Conservation (phyloP, 2,797 vertebrate genomes). For the Sarcoramphus papa region DNA sequence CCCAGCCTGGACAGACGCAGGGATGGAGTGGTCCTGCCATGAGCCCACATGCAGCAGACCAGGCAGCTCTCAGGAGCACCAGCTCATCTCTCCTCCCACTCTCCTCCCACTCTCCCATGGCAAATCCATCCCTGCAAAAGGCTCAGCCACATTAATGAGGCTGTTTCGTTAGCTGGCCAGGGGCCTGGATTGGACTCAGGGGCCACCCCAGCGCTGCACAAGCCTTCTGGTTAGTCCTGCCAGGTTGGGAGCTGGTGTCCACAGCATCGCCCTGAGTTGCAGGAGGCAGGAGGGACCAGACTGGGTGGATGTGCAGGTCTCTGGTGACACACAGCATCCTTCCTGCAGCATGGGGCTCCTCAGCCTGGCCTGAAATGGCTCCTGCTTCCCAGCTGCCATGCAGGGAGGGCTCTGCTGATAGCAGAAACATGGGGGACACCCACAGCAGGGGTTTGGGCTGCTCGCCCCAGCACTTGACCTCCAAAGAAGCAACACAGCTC, state of each 20-base stretch:
- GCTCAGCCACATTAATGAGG: fast-evolving
- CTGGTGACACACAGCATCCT: not conserved
- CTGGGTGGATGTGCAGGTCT: fast-evolving
- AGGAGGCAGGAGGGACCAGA: not conserved
- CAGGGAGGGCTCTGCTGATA: not conserved
- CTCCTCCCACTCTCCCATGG: not conserved
- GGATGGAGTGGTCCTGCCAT: not conserved
- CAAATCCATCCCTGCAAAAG: not conserved
- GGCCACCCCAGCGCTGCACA: not conserved
- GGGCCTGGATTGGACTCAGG: not conserved
- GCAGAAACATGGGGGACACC: not conserved
- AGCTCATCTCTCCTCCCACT: not conserved
- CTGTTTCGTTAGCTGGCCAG: not conserved
- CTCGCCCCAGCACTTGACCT: not conserved
- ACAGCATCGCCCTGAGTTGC: not conserved
- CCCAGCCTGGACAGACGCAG: not conserved
- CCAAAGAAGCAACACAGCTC: not conserved
- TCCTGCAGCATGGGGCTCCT: not conserved
- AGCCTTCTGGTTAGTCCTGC: not conserved
- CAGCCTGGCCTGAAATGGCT: not conserved
- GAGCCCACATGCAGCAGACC: fast-evolving
- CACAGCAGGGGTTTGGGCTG: not conserved
- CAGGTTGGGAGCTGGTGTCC: not conserved
- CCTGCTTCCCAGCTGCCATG: not conserved
- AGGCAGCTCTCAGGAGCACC: not conserved